Conservation (phyloP, 2,797 vertebrate genomes). For the Protosalanx chinensis region DNA sequence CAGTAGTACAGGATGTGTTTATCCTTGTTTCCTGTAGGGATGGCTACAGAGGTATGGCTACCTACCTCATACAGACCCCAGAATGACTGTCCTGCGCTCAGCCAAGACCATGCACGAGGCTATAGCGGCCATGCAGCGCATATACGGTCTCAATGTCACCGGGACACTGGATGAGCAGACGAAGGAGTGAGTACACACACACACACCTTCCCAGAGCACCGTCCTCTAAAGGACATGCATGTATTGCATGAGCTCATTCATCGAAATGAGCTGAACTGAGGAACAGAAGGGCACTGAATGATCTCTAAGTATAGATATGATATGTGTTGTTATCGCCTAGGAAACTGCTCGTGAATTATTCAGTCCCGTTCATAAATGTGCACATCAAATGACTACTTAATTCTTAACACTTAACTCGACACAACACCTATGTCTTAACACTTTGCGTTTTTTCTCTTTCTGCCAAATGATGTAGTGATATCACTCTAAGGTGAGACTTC, state of each 20-base stretch:
- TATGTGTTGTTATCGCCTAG: constrained; percentile 26
- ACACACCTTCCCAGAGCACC: not conserved
- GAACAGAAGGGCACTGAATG: constrained; percentile 31
- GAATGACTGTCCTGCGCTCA: constrained; percentile 92
- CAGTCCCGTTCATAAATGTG: not conserved
- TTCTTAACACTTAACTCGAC: not conserved
- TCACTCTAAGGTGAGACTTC: constrained; percentile 72
- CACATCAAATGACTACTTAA: not conserved
- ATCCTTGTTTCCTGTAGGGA: constrained; percentile 69
- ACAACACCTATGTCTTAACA: constrained; percentile 47
- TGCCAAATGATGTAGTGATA: constrained; percentile 73
- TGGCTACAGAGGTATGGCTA: constrained; percentile 99
- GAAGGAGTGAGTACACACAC: constrained; percentile 84
- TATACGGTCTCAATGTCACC: constrained; percentile 97
- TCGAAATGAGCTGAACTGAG: constrained; percentile 23
- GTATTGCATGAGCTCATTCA: constrained; percentile 25
- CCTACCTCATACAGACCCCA: constrained; percentile 87
- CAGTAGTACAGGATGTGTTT: not conserved
- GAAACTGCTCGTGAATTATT: not conserved
- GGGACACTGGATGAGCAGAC: constrained; percentile 93
- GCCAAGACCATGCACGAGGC: constrained; percentile 93
- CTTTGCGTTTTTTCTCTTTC: constrained; percentile 62
- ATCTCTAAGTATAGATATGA: constrained; percentile 35
- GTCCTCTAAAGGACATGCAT: not conserved
- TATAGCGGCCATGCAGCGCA: constrained; percentile 96